phyloP scores from a whole-genome alignment of 2,888 invertebrate species.

The Lumbricus terrestris region DNA sequence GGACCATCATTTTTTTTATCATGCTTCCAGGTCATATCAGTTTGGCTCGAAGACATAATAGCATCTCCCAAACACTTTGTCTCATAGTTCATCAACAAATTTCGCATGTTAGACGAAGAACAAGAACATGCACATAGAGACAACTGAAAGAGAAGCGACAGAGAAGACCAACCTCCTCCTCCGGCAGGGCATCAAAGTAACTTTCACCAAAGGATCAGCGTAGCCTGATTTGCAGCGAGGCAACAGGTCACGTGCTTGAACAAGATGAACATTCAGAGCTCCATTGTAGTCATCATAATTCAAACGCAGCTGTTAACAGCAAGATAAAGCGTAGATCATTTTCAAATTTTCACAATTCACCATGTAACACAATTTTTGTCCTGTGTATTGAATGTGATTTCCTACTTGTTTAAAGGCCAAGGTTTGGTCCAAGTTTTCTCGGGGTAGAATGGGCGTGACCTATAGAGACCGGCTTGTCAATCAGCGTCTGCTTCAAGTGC shows the following conservation, averaged over 20 bases:
- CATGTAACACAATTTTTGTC: not conserved
- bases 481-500: too few relatives aligned
- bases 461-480: too few relatives aligned
- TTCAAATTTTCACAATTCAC: not conserved
- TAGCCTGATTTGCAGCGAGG: slow-evolving; percentile 59
- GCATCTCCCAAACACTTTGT: not conserved
- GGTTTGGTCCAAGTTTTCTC: too few relatives aligned
- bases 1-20: too few relatives aligned
- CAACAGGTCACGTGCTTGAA: slow-evolving; percentile 63
- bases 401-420: too few relatives aligned
- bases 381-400: too few relatives aligned
- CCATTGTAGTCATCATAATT: slow-evolving; percentile 64
- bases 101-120: not conserved
- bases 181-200: slow-evolving; percentile 65
- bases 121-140: not conserved
- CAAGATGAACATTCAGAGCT: slow-evolving; percentile 64
- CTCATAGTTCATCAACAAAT: not conserved
- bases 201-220: slow-evolving; percentile 67
- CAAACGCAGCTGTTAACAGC: slow-evolving; percentile 60
- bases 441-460: too few relatives aligned
- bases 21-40: too few relatives aligned
- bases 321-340: not conserved
- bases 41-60: not conserved
- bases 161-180: slow-evolving; percentile 61
- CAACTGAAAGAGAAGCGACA: not conserved